phyloP scores from a whole-genome alignment of 2,888 invertebrate species.

The Leptopilina drosophilae region DNA sequence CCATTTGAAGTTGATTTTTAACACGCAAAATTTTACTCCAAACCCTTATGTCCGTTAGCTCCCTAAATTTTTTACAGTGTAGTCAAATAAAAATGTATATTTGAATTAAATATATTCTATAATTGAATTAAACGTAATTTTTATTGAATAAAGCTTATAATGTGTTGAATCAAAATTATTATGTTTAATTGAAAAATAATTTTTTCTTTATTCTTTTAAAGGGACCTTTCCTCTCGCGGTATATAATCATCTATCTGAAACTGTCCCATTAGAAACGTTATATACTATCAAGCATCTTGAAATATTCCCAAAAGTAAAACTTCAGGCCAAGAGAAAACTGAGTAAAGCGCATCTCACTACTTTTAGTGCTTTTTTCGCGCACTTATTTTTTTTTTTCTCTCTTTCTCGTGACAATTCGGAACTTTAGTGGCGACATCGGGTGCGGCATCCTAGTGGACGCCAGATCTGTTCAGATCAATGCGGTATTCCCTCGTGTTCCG shows the following conservation, averaged over 20 bases:
- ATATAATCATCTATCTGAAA: background rate
- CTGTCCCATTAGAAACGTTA: slow-evolving; percentile 23
- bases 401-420: slow-evolving; percentile 19
- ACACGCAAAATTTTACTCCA: too few species aligned
- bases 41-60: too few species aligned
- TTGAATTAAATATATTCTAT: too few species aligned
- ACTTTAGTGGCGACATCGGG: slow-evolving; percentile 48
- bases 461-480: slow-evolving; percentile 61
- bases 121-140: too few species aligned
- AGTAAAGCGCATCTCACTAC: background rate
- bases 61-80: too few species aligned
- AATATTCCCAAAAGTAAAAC: slow-evolving; percentile 9
- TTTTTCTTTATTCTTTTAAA: too few species aligned
- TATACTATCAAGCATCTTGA: slow-evolving; percentile 12
- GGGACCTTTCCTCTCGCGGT: too few species aligned
- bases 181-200: too few species aligned
- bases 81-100: too few species aligned
- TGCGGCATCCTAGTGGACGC: slow-evolving; percentile 55
- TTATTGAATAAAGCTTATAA: too few species aligned
- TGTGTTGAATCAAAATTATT: too few species aligned
- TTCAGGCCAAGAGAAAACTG: slow-evolving; percentile 25
- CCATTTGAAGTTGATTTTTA: too few species aligned
- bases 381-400: background rate
- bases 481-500: slow-evolving; percentile 44
- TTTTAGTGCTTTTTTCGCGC: slow-evolving; percentile 17